These are phyloP conservation scores for Malurus leucopterus DNA, from an alignment of 2,797 vertebrate species.

Conservation along the genomic window DNA sequence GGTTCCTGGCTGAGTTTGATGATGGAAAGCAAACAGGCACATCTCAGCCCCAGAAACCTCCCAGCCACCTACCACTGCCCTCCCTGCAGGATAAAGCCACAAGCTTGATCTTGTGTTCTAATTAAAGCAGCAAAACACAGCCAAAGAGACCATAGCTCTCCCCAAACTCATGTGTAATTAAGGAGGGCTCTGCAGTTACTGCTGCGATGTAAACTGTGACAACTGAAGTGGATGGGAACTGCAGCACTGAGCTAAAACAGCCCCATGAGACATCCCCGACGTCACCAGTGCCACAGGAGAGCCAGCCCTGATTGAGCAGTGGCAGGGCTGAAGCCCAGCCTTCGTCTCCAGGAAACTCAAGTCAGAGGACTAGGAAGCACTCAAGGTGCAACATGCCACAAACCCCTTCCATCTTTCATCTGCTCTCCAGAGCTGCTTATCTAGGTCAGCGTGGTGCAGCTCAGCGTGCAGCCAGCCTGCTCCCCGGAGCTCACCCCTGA, in stretches of 20 bases:
- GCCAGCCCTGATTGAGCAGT: accelerated
- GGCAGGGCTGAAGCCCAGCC: not conserved
- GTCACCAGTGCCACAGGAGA: accelerated
- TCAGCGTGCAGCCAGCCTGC: accelerated
- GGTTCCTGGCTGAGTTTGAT: not conserved
- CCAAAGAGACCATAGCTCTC: not conserved
- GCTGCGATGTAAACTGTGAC: accelerated
- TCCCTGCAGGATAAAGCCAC: not conserved
- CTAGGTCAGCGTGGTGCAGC: not conserved
- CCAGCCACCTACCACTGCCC: not conserved
- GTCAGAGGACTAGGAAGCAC: not conserved
- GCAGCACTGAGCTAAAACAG: not conserved
- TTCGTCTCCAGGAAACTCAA: not conserved
- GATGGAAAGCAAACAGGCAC: not conserved
- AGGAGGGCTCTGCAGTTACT: not conserved
- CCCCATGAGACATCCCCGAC: accelerated
- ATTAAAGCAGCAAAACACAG: not conserved
- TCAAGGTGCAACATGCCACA: not conserved
- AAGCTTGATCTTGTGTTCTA: not conserved
- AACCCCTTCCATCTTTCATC: not conserved
- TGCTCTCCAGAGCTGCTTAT: not conserved
- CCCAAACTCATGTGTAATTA: not conserved
- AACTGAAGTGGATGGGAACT: not conserved
- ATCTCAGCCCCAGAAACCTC: not conserved
- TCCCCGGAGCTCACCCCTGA: not conserved